Conservation (phyloP, 23 tunicate genomes). For the Clavelina lepadiformis region DNA sequence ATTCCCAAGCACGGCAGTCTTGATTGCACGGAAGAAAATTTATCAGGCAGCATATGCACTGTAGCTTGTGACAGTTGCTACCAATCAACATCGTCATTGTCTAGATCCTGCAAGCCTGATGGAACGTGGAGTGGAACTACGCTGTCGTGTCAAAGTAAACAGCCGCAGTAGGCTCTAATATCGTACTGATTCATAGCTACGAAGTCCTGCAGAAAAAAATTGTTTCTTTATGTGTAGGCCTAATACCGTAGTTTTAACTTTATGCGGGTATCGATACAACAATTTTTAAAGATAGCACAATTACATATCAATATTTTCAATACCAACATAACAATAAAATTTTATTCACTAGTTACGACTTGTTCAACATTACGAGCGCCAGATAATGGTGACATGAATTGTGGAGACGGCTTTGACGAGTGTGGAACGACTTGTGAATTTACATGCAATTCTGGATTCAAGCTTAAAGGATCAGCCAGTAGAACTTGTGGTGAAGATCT, state of each 20-base stretch:
- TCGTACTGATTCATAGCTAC: too few relatives aligned
- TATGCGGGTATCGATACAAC: too few relatives aligned
- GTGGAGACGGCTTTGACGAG: constrained; percentile 55
- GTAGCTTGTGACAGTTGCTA: constrained; percentile 72
- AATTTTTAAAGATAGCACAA: too few relatives aligned
- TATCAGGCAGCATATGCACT: constrained; percentile 58
- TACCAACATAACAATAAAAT: too few relatives aligned
- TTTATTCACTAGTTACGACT: constrained; percentile 40
- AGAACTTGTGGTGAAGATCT: constrained; percentile 63
- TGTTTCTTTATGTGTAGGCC: too few relatives aligned
- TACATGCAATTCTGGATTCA: constrained; percentile 62
- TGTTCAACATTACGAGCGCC: constrained; percentile 79
- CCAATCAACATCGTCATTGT: constrained; percentile 35
- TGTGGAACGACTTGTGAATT: constrained; percentile 81
- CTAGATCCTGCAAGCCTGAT: constrained; percentile 57
- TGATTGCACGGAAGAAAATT: constrained; percentile 44
- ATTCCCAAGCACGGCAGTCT: constrained; percentile 48
- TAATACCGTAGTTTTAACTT: too few relatives aligned
- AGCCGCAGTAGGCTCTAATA: neutral
- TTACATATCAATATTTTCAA: too few relatives aligned
- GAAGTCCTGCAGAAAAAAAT: too few relatives aligned
- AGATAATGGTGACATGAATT: constrained; percentile 65
- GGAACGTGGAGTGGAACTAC: constrained; percentile 74
- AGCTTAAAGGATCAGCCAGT: constrained; percentile 33
- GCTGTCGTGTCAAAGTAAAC: neutral